Base-by-base conservation (phyloP, 1,140 invertebrate genomes). In the Telenomus remus region DNA sequence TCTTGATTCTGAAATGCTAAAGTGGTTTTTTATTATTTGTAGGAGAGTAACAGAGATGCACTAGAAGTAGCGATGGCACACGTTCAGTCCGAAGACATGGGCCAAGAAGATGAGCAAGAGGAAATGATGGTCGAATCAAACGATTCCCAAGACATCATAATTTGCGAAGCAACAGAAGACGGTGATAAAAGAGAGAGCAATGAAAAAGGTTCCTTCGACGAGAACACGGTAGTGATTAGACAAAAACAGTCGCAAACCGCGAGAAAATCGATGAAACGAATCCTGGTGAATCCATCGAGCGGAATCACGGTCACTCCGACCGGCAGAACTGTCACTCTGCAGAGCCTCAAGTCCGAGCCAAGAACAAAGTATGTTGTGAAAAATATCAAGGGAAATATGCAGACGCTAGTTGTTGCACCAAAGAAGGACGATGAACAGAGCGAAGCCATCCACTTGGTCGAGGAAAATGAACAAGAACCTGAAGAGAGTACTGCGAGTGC, bases 61-160 rank as follows among this genome's bases (percentile, higher is more conserved):
- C 69, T 87, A 15, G 81, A 83, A 12, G 72, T 81, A 43, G 80
- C 84, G 1, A 87, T 87, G 82, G 81, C 82, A 8, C 76, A 87
- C 10, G 83, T 86, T 37, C 81, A 88, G 35, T 76, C 76, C 4
- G 85, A 87, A 60, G 83, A 78, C 49, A 76, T 81, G 13, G 68
- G 76, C n/a, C 57, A 80, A 35, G n/a, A n/a, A n/a, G 80, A 69
- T 8, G 79, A 84, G 3, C 80, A 84, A 12, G 43, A 84, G 35
- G 82, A 87, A 69, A 85, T 85, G 80, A 71, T 81, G 0, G 76
- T 80, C 0, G 81, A 81, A 33, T 80, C 80, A 0, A 80, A 82
- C 37, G 75, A 81, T 69, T 78, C 66, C 13, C 61, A 72, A 39
- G 64, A 64, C 57, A 79, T 44, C 8, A 56, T 64, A 64, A 73